Conservation (phyloP, 2,888 invertebrate species). For the Uropetala carovei region DNA sequence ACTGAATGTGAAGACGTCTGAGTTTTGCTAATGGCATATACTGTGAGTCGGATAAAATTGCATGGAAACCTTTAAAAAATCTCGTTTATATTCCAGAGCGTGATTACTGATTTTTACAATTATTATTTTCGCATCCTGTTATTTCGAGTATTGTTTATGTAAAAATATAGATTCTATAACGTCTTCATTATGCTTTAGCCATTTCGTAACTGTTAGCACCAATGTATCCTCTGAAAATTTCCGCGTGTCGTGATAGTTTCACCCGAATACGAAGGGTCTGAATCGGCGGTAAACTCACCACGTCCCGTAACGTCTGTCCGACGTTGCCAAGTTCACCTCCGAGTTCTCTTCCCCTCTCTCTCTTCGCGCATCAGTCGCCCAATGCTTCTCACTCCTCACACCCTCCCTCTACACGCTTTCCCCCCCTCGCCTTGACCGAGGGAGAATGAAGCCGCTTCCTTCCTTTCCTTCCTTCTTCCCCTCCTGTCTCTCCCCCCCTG, state of each 20-base stretch:
- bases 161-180: neutral
- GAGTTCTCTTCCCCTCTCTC: neutral
- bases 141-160: too few relatives aligned
- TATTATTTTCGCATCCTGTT: too few relatives aligned
- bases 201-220: too few relatives aligned
- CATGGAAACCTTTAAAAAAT: too few relatives aligned
- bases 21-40: too few relatives aligned
- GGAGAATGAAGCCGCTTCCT: constrained; percentile 54
- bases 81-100: too few relatives aligned
- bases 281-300: constrained; percentile 52
- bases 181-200: too few relatives aligned
- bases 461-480: constrained; percentile 10
- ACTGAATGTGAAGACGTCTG: too few relatives aligned
- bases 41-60: too few relatives aligned
- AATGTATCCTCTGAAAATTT: neutral
- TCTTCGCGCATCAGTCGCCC: constrained; percentile 3
- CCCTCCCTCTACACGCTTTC: neutral
- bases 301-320: constrained; percentile 62
- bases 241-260: constrained; percentile 30
- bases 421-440: constrained; percentile 49
- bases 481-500: neutral
- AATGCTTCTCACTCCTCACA: neutral
- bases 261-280: neutral
- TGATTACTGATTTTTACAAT: too few relatives aligned
- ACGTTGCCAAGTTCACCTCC: constrained; percentile 30